Evolutionary conservation across 2,113 vertebrate genomes (phyloP).

Genomic region (Alligator mississippiensis): DNA sequence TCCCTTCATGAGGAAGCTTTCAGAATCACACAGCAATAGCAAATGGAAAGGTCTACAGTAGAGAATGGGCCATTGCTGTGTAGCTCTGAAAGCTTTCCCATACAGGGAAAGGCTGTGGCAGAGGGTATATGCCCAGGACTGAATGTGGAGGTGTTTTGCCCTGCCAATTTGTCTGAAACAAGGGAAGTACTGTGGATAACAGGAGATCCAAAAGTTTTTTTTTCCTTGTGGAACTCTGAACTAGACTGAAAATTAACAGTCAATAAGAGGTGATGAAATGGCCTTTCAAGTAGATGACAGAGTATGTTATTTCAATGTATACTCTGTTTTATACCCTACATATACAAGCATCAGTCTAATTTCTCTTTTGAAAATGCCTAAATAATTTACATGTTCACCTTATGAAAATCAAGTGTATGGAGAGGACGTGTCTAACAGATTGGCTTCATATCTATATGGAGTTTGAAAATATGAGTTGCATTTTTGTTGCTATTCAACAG

Average conservation of each 20-base stretch:
- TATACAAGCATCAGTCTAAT: not conserved
- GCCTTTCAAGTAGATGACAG: not conserved
- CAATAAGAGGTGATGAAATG: not conserved
- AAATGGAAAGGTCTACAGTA: too few relatives aligned
- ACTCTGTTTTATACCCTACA: not conserved
- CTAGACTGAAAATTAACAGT: not conserved
- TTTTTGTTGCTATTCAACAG: not conserved
- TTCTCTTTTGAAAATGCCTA: not conserved
- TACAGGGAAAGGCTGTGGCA: not conserved
- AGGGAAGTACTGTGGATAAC: not conserved
- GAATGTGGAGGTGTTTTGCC: not conserved
- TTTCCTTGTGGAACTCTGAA: not conserved
- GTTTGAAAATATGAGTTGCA: not conserved
- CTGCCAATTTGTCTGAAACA: not conserved
- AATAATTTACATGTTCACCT: not conserved
- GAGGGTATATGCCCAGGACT: not conserved
- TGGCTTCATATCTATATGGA: not conserved
- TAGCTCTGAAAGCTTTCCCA: not conserved
- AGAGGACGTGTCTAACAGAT: fast-evolving
- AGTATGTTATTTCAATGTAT: not conserved
- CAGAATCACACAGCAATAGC: too few relatives aligned
- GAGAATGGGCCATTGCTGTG: not conserved
- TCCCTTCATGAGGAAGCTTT: too few relatives aligned
- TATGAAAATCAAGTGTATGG: fast-evolving
- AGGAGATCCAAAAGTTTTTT: not conserved